These are phyloP conservation scores for Pyralis farinalis DNA, from an alignment of 2,888 invertebrate genomes.

Conservation along the genomic window DNA sequence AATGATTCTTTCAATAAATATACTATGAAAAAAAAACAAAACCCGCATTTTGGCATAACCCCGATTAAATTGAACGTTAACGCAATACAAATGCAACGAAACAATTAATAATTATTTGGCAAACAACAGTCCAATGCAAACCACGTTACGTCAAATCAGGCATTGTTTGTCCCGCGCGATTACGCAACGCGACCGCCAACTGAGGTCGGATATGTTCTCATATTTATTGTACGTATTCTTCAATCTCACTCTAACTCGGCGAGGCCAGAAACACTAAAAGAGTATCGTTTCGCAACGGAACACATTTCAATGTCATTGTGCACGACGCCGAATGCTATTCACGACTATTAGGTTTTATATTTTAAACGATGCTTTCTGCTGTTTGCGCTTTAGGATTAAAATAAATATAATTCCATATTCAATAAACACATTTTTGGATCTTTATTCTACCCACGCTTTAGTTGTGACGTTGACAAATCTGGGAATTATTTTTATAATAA, in stretches of 20 bases:
- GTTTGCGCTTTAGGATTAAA: background rate
- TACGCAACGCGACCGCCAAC: constrained; percentile 77
- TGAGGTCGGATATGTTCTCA: constrained; percentile 76
- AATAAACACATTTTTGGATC: too few relatives aligned
- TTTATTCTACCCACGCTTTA: too few relatives aligned
- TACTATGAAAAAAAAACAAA: constrained; percentile 4
- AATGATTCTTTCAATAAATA: too few relatives aligned
- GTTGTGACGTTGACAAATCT: too few relatives aligned
- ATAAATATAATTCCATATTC: too few relatives aligned
- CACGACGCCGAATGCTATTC: constrained; percentile 46
- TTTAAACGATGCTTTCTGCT: constrained; percentile 1
- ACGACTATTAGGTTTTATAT: constrained; percentile 30
- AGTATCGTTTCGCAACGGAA: constrained; percentile 72
- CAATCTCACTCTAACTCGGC: constrained; percentile 56
- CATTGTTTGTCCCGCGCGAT: constrained; percentile 67
- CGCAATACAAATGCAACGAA: constrained; percentile 20
- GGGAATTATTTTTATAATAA: too few relatives aligned
- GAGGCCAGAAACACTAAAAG: constrained; percentile 72
- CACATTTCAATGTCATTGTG: constrained; percentile 72
- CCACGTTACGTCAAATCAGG: constrained; percentile 48
- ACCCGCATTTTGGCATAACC: constrained; percentile 6
- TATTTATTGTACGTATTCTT: constrained; percentile 78
- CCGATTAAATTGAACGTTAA: constrained; percentile 16
- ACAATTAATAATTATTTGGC: constrained; percentile 34
- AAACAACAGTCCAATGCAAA: constrained; percentile 40